phyloP scores from a whole-genome alignment of 2,888 invertebrate species.

The Eilema griseolum region DNA sequence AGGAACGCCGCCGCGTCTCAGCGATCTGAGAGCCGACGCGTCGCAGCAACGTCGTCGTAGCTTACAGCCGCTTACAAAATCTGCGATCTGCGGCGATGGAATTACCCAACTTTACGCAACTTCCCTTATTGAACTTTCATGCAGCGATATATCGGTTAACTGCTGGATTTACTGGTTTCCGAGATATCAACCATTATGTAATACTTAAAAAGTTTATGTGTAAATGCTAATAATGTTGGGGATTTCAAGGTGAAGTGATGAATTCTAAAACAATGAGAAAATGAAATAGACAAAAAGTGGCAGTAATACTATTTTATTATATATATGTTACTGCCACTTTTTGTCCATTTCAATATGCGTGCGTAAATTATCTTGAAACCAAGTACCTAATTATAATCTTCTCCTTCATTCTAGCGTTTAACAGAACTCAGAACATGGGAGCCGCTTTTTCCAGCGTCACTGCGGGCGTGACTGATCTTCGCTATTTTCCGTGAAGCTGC shows the following conservation, averaged over 20 bases:
- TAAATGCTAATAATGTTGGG: conserved; percentile 3
- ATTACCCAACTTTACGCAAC: conserved; percentile 76
- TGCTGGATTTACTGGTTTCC: conserved; percentile 33
- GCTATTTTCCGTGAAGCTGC: no score
- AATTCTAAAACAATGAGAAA: no score
- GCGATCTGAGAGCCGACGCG: conserved; percentile 35
- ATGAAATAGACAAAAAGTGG: no score
- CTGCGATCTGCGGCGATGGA: conserved; percentile 65
- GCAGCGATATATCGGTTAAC: conserved; percentile 56
- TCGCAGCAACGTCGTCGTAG: conserved; percentile 39
- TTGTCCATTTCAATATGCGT: no score
- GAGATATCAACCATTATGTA: conserved; percentile 23
- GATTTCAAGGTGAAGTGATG: conserved; percentile 14
- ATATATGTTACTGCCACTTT: no score
- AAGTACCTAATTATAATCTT: no score
- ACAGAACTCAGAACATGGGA: no score
- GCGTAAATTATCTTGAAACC: no score
- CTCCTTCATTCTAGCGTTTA: no score
- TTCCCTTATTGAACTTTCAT: conserved; percentile 74
- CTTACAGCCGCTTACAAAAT: conserved; percentile 75
- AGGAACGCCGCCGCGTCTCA: conserved; percentile 51
- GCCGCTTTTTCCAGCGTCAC: no score
- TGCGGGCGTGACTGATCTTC: no score
- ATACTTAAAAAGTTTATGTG: conserved; percentile 18
- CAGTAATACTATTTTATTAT: no score